A percentile compares a stretch with the other conserved stretches of the same genome.
Conservation (phyloP, 2,888 invertebrate species). For the Apomyelois bistriatella region DNA sequence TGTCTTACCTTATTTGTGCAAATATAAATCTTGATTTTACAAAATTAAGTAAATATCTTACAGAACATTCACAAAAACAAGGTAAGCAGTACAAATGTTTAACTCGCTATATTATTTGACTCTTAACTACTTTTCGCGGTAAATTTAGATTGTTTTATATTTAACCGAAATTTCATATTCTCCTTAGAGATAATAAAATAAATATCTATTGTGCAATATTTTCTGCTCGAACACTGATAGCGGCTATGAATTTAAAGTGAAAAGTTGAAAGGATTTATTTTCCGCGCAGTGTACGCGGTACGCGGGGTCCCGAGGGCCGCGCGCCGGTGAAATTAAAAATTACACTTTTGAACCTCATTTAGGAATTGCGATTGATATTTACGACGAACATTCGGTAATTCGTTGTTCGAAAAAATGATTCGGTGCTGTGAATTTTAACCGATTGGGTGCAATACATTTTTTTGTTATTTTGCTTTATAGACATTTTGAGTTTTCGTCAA, state of each 20-base stretch:
- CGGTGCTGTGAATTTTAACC: neutral
- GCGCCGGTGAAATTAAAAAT: conserved; percentile 21
- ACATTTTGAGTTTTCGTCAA: too few species aligned
- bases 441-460: neutral
- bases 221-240: neutral
- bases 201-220: neutral
- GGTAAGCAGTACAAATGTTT: too few species aligned
- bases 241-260: neutral
- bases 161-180: too few species aligned
- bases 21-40: too few species aligned
- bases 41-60: too few species aligned
- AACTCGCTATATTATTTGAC: too few species aligned
- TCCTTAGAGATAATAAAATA: too few species aligned
- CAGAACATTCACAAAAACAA: too few species aligned
- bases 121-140: too few species aligned
- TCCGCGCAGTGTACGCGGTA: neutral
- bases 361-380: conserved; percentile 6
- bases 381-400: neutral
- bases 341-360: conserved; percentile 19
- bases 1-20: too few species aligned
- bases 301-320: conserved; percentile 9
- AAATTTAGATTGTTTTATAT: too few species aligned
- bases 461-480: neutral
- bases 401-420: neutral
- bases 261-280: neutral